Base-by-base conservation (phyloP, 2,797 vertebrate species). In the Diplodus sargus region DNA sequence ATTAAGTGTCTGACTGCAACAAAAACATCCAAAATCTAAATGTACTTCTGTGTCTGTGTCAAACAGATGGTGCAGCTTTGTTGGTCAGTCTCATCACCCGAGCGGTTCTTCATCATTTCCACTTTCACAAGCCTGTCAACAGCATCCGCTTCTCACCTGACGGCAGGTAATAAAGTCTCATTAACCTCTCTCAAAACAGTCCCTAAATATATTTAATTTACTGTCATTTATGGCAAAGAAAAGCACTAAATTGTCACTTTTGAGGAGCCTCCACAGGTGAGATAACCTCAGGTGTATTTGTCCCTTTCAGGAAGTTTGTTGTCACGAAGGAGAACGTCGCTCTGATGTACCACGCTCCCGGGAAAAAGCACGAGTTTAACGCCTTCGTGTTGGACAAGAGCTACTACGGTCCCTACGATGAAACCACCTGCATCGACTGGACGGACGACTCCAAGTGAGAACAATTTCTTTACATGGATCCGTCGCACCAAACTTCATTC, bases 371-470 rank as follows among this genome's bases (percentile, higher is more conserved):
- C 4, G 97, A 99, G 83, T 99, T 97, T 73, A 99, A 99, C 1
- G 97, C 98, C 0, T 99, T 99, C 12, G 95, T 97, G 57, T 87
- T 99, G 88, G 98, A 99, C 91, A 99, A 98, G 91, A 97, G 96
- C 56, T 99, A 97, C 78, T 98, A 96, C 0, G 98, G 98, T 1
- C 97, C 98, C 0, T 99, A 98, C 0, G 98, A 99, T 42, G 97
- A 99, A 85, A 99, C 97, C 57, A 99, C 97, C 1, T 99, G 97
- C 90, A 96, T 99, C 1, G 97, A 98, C 94, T 99, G 98, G 98
- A 99, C 97, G 0, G 96, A 97, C 6, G 98, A 99, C 91, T 99
- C 98, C 70, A 97, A 95, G 98, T 99, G 42, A 89, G 92, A 49
- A 0, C 28, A 14, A 6, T 11, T 30, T 14, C 39, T 52, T 17